Percentiles rank a stretch among this genome's conserved stretches.
Evolutionary conservation across 2,888 invertebrate genomes (phyloP).

Genomic region (Chorisops tibialis): DNA sequence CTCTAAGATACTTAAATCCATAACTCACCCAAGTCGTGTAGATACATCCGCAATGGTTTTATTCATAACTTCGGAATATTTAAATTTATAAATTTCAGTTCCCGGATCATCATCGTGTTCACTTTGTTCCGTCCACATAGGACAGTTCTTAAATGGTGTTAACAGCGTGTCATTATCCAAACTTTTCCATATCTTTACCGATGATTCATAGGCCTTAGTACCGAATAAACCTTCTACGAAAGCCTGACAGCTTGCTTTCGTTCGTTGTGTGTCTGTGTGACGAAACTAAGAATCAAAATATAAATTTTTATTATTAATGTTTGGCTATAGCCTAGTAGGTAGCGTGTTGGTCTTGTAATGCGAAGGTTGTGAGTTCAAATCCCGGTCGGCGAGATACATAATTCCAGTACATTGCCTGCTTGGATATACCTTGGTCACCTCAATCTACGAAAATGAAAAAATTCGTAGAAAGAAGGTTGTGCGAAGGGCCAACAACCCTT

Average conservation of each 20-base stretch:
- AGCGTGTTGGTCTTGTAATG: no score
- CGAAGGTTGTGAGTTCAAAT: no score
- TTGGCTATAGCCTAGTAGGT: no score
- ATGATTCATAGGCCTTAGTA: constrained; percentile 39
- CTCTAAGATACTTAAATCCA: constrained; percentile 33
- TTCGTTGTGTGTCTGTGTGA: constrained; percentile 59
- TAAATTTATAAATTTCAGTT: constrained; percentile 45
- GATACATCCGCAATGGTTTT: constrained; percentile 55
- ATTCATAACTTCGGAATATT: constrained; percentile 41
- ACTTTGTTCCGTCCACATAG: constrained; percentile 57
- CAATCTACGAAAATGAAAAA: no score
- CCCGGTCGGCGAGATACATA: no score
- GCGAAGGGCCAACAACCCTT: no score
- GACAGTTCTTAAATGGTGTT: constrained; percentile 63
- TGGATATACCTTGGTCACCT: no score
- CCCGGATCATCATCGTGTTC: constrained; percentile 52
- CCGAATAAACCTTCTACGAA: constrained; percentile 60
- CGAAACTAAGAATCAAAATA: constrained; percentile 55
- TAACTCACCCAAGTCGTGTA: constrained; percentile 54
- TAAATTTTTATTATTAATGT: no score
- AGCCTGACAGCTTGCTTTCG: constrained; percentile 59
- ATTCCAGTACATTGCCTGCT: no score
- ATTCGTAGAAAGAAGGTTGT: no score
- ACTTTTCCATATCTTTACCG: constrained; percentile 36
- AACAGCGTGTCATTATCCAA: constrained; percentile 51